Evolutionary conservation across 2,888 invertebrate genomes (phyloP).

Genomic region (Agonopterix alstromeriana): DNA sequence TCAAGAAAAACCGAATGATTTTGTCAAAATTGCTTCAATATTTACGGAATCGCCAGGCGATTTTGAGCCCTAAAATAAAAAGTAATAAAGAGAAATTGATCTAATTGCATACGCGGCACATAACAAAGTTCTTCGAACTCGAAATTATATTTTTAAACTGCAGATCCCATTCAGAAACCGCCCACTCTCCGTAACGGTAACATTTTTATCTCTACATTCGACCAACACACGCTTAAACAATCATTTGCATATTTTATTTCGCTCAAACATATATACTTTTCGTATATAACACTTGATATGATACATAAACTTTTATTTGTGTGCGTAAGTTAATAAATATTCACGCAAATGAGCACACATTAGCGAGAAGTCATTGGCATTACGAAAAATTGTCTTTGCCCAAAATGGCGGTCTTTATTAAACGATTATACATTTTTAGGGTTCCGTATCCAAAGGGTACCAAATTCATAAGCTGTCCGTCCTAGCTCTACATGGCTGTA

Average conservation of each 20-base stretch:
- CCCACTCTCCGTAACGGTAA: slow-evolving; percentile 16
- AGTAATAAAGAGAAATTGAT: no score
- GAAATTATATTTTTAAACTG: slow-evolving; percentile 18
- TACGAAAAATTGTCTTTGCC: slow-evolving; percentile 21
- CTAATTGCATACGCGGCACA: neutral
- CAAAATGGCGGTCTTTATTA: slow-evolving; percentile 22
- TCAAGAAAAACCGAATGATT: no score
- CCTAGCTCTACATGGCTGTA: no score
- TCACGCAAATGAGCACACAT: slow-evolving; percentile 15
- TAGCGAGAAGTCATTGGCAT: slow-evolving; percentile 32
- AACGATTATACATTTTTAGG: no score
- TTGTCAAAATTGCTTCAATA: no score
- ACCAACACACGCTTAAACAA: slow-evolving; percentile 25
- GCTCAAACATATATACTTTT: slow-evolving; percentile 20
- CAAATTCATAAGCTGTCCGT: no score
- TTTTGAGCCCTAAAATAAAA: no score
- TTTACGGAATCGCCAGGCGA: no score
- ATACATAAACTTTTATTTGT: slow-evolving; percentile 1
- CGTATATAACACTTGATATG: slow-evolving; percentile 9
- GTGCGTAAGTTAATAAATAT: slow-evolving; percentile 18
- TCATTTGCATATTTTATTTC: slow-evolving; percentile 35
- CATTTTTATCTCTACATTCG: slow-evolving; percentile 19
- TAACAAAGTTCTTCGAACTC: slow-evolving; percentile 19
- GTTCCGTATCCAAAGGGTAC: no score
- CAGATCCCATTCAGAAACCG: slow-evolving; percentile 6